Evolutionary conservation across 2,113 vertebrate species (phyloP), one percentile per base, ranked within the genome.

Genomic region (Hydropotes inermis): DNA sequence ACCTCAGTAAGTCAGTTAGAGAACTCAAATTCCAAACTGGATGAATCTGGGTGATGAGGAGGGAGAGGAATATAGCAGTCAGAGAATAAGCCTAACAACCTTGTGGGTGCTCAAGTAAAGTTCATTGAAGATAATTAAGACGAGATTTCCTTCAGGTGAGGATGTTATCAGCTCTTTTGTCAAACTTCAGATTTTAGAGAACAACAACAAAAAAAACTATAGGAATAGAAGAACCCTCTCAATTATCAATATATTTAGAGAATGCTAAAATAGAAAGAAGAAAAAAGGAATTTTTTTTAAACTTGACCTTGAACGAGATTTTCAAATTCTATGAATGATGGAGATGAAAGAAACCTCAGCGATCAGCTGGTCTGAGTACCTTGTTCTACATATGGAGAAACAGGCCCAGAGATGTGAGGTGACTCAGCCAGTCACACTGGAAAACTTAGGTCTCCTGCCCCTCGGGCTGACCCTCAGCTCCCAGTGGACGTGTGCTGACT

Each of bases 281-380:
- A 4, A 52, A 79, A 50, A 57, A 5, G 3, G 27, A 33, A 58
- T 28, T 87, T 64, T 64, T 64, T 54, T 82, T 52, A 50, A 76
- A 52, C n/a, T 84, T 86, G 55, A 86, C 47, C 36, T 89, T 57
- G 79, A 96, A 58, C 16, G 8, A 89, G 16, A 25, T 94, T 82
- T 82, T 94, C 74, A 70, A 33, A 60, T 89, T 92, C 70, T 70
- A 9, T 89, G 28, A 95, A 30, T 78, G 60, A n/a, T 70, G 58
- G 64, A 78, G 7, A 50, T 58, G 17, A 83, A 87, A 91, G 16
- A 89, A 92, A 33, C 6, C n/a, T 84, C 50, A 60, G 74, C 16
- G 30, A 28, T 28, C 14, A 64, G 43, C 83, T 95, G 28, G 27
- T 70, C 36, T 30, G 27, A 55, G 78, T 36, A 57, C 36, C 4